Conservation (phyloP, 2,797 vertebrate genomes). For the Siniperca obscura region DNA sequence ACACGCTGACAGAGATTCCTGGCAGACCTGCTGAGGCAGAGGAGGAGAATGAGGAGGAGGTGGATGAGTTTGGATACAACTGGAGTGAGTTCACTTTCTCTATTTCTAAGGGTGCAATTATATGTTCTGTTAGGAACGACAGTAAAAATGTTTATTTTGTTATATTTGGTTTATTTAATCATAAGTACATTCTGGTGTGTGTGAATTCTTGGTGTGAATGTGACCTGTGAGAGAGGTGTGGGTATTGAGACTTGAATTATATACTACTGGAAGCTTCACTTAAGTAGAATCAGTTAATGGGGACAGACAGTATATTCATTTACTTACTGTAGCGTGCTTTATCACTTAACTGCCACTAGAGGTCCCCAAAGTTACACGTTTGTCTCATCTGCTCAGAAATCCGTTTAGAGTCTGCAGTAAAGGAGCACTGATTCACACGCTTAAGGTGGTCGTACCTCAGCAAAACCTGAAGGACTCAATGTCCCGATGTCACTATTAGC, state of each 20-base stretch:
- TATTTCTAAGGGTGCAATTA: not conserved
- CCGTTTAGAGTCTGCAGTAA: constrained; percentile 7
- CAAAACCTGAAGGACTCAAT: constrained; percentile 53
- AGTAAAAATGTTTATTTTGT: not conserved
- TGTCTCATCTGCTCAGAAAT: constrained; percentile 19
- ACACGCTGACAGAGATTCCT: constrained; percentile 78
- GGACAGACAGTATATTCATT: not conserved
- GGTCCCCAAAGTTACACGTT: constrained; percentile 58
- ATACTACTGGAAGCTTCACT: constrained; percentile 1
- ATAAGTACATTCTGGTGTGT: not conserved
- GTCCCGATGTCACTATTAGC: constrained; percentile 50
- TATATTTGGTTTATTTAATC: not conserved
- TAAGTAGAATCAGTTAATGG: not conserved
- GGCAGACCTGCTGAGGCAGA: constrained; percentile 70
- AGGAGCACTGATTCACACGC: constrained; percentile 25
- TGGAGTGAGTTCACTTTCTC: constrained; percentile 90
- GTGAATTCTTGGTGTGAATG: not conserved
- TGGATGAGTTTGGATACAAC: constrained; percentile 93
- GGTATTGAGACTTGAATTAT: not conserved
- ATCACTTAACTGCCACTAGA: constrained; percentile 66
- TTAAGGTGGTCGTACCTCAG: constrained; percentile 35
- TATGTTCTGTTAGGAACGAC: not conserved
- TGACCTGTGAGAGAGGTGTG: not conserved
- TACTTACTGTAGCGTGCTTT: constrained; percentile 19
- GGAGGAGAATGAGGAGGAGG: constrained; percentile 56